Evolutionary conservation across 1,140 invertebrate species (phyloP).

Genomic region (Oedothorax gibbosus): DNA sequence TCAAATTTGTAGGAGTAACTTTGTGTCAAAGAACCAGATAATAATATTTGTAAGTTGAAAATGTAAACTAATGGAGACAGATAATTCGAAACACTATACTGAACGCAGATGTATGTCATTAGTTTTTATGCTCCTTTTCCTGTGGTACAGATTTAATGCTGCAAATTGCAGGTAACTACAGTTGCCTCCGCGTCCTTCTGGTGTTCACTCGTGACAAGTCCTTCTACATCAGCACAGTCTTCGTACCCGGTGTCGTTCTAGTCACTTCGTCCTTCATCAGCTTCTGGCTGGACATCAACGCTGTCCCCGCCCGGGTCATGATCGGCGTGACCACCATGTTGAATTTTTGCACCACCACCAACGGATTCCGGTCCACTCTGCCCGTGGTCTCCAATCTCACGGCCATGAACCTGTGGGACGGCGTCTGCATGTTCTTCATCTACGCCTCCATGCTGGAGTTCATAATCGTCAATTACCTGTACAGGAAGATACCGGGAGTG

Average conservation of each 20-base stretch:
- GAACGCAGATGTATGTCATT: too few species aligned
- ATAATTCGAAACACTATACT: too few species aligned
- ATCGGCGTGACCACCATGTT: slow-evolving; percentile 91
- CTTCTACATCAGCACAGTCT: slow-evolving; percentile 95
- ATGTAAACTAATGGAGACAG: too few species aligned
- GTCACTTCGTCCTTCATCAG: slow-evolving; percentile 94
- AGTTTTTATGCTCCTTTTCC: too few species aligned
- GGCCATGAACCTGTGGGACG: slow-evolving; percentile 97
- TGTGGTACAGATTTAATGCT: too few species aligned
- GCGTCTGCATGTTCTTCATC: slow-evolving; percentile 97
- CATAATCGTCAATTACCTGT: slow-evolving; percentile 94
- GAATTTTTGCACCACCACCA: slow-evolving; percentile 92
- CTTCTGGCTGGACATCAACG: slow-evolving; percentile 96
- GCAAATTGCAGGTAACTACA: slow-evolving; percentile 84
- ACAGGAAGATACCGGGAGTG: slow-evolving; percentile 70
- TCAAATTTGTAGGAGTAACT: too few species aligned
- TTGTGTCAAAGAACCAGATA: too few species aligned
- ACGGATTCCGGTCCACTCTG: slow-evolving; percentile 75
- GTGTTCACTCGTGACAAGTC: slow-evolving; percentile 92
- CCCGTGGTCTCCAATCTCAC: slow-evolving; percentile 92
- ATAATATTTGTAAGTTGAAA: too few species aligned
- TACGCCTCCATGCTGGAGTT: slow-evolving; percentile 93
- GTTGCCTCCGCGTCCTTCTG: slow-evolving; percentile 89
- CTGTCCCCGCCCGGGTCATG: slow-evolving; percentile 86
- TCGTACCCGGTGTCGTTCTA: slow-evolving; percentile 93